These are phyloP conservation scores for Sarcophaga bullata DNA, from an alignment of 1,140 invertebrate species.

Conservation along the genomic window DNA sequence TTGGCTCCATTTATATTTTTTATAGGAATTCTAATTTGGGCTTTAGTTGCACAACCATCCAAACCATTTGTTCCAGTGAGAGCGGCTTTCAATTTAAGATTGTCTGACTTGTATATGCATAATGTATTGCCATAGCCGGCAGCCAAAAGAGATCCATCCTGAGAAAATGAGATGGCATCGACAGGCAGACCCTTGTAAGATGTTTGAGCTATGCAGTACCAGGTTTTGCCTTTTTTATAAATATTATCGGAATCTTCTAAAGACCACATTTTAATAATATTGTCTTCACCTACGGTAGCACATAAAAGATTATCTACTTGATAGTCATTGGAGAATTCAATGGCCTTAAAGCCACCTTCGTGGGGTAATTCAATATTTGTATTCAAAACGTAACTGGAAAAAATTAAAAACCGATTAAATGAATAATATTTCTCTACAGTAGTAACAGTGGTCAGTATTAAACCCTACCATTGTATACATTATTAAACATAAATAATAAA, in stretches of 20 bases:
- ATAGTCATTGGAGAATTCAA: conserved; percentile 73
- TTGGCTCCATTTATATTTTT: conserved; percentile 50
- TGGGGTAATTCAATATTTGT: conserved; percentile 81
- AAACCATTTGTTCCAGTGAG: conserved; percentile 56
- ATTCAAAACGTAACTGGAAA: conserved; percentile 76
- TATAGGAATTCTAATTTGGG: conserved; percentile 52
- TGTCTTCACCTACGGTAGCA: conserved; percentile 76
- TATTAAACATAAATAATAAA: too few relatives aligned
- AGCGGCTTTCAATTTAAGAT: conserved; percentile 69
- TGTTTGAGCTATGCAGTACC: conserved; percentile 75
- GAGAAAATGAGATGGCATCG: conserved; percentile 73
- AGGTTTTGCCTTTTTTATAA: conserved; percentile 69
- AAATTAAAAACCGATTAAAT: conserved; percentile 20
- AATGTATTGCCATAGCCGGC: conserved; percentile 76
- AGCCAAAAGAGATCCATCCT: conserved; percentile 80
- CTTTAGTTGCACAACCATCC: conserved; percentile 56
- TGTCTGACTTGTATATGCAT: conserved; percentile 76
- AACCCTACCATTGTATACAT: not conserved
- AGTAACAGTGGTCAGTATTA: not conserved
- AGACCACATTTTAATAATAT: conserved; percentile 80
- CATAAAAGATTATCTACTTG: conserved; percentile 67
- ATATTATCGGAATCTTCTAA: conserved; percentile 69
- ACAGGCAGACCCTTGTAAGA: conserved; percentile 72
- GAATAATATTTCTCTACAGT: not conserved
- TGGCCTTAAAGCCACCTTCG: conserved; percentile 70